phyloP scores from a whole-genome alignment of 1,140 invertebrate species.

The Drosophila serrata region DNA sequence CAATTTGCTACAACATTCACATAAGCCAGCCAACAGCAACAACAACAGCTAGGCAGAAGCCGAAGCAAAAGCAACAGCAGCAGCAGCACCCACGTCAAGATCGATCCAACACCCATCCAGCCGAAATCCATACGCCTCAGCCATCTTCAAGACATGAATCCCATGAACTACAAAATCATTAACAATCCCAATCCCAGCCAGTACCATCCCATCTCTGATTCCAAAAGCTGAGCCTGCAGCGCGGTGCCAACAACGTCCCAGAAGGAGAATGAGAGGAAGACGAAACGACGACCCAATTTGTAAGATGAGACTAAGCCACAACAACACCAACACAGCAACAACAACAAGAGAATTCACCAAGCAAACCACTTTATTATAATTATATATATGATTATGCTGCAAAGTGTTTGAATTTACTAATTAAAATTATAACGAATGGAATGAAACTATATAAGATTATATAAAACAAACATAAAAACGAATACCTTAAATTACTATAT shows the following conservation, averaged over 20 bases:
- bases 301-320: slow-evolving; percentile 62
- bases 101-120: slow-evolving; percentile 47
- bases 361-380: slow-evolving; percentile 58
- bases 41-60: slow-evolving; percentile 50
- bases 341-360: slow-evolving; percentile 52
- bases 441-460: slow-evolving; percentile 82
- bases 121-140: slow-evolving; percentile 18
- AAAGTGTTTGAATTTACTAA: slow-evolving; percentile 83
- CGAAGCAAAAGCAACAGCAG: slow-evolving; percentile 47
- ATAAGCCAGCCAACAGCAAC: slow-evolving; percentile 65
- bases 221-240: slow-evolving; percentile 80
- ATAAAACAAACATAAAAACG: slow-evolving; percentile 57
- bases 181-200: slow-evolving; percentile 27
- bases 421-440: slow-evolving; percentile 77
- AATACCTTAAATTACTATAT: slow-evolving; percentile 68
- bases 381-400: slow-evolving; percentile 69
- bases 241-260: slow-evolving; percentile 59
- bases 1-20: slow-evolving; percentile 65
- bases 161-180: slow-evolving; percentile 44
- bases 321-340: slow-evolving; percentile 57
- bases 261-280: slow-evolving; percentile 31
- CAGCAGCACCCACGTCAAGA: slow-evolving; percentile 72
- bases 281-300: slow-evolving; percentile 51
- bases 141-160: slow-evolving; percentile 18
- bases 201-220: slow-evolving; percentile 79